phyloP scores from a whole-genome alignment of 2,888 invertebrate genomes.

The Meandrusa payeni region DNA sequence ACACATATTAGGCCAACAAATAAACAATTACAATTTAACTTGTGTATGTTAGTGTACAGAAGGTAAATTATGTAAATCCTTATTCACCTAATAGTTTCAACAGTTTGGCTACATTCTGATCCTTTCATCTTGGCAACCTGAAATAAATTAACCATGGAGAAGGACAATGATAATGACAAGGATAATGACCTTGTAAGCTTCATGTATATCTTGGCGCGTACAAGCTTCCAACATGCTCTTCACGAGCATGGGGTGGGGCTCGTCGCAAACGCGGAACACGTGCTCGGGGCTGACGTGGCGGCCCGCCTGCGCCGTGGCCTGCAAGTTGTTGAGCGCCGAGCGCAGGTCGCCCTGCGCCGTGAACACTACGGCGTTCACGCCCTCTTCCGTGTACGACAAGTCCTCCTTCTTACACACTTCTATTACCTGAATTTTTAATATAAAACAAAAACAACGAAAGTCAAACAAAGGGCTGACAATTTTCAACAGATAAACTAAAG shows the following conservation, averaged over 20 bases:
- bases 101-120: no score
- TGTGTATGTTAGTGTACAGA: no score
- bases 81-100: no score
- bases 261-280: conserved; percentile 99
- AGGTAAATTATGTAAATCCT: no score
- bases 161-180: no score
- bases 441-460: no score
- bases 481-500: no score
- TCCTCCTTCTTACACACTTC: conserved; percentile 68
- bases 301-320: conserved; percentile 92
- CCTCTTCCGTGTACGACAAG: conserved; percentile 93
- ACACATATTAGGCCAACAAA: no score
- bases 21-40: no score
- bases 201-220: conserved; percentile 88
- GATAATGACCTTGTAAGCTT: conserved; percentile 85
- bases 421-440: conserved; percentile 46
- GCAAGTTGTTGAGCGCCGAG: conserved; percentile 98
- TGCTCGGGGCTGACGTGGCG: conserved; percentile 94
- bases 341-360: conserved; percentile 99
- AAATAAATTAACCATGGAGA: no score
- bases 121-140: no score
- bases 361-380: conserved; percentile 97
- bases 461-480: no score
- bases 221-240: conserved; percentile 95
- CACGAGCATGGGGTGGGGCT: conserved; percentile 97